A percentile compares a stretch with the other conserved stretches of the same genome.
phyloP scores from a whole-genome alignment of 2,797 vertebrate genomes.

The Menidia menidia region DNA sequence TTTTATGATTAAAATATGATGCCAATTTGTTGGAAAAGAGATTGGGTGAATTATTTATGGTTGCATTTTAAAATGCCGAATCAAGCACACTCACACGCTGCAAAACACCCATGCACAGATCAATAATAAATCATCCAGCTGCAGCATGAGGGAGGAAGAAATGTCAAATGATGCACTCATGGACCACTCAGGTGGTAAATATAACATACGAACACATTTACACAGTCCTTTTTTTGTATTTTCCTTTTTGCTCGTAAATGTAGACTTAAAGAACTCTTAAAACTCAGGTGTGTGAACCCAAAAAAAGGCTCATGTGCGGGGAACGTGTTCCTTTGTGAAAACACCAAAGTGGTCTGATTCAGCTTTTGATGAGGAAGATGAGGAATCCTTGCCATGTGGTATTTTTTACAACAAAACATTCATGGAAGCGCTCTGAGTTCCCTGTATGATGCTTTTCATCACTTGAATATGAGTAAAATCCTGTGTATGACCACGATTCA shows the following conservation, averaged over 20 bases:
- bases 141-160: conserved; percentile 61
- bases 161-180: conserved; percentile 53
- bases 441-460: conserved; percentile 21
- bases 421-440: neutral
- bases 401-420: conserved; percentile 10
- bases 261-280: conserved; percentile 22
- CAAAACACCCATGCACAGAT: conserved; percentile 67
- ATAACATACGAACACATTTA: conserved; percentile 46
- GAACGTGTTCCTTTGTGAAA: conserved; percentile 21
- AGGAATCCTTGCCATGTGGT: too few relatives aligned
- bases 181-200: conserved; percentile 50
- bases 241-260: conserved; percentile 11
- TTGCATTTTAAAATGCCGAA: conserved; percentile 45
- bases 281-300: conserved; percentile 30
- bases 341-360: conserved; percentile 28
- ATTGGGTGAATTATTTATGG: conserved; percentile 65
- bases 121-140: conserved; percentile 74
- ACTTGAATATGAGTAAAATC: conserved; percentile 59
- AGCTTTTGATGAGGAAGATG: conserved; percentile 17
- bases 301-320: conserved; percentile 28
- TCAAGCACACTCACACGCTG: conserved; percentile 26
- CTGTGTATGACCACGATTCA: conserved; percentile 51
- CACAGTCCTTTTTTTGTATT: conserved; percentile 21
- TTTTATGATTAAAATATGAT: conserved; percentile 66
- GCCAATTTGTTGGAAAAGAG: conserved; percentile 62